Evolutionary conservation across 2,113 vertebrate species (phyloP), one percentile per base, ranked within the genome.

Genomic region (Myotis brandtii): DNA sequence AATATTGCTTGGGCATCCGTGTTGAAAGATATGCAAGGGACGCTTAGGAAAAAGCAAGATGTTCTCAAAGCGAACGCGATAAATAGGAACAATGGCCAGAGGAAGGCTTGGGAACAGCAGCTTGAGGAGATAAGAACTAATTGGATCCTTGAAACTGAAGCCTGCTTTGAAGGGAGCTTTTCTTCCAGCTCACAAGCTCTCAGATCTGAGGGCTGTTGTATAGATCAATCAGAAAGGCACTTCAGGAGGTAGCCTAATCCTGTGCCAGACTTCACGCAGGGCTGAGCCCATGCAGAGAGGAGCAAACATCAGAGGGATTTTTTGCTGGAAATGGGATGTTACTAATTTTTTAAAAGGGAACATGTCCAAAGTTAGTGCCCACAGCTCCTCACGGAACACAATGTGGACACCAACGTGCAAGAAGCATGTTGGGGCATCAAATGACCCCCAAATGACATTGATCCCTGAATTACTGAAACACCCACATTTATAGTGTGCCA

Each of bases 261-360:
- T 9, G 43, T 9, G 46, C 85, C 88, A 84, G 40, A 66, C 64
- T 76, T 43, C 86, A 20, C 32, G 18, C 48, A 12, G 25, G 30
- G 40, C 80, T 75, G 80, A 85, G 46, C 30, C 67, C 87, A 52
- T 9, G 11, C 56, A 56, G 34, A 90, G 52, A 95, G 81, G 73
- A 96, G 30, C 40, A 89, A 80, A 93, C 37, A 84, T 52, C 27
- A 76, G 89, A 89, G 91, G 54, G 59, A 88, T 32, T 72, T 92
- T 62, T 30, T 92, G 10, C 40, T 75, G 64, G 43, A 43, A 91
- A 87, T 6, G 83, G 59, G 93, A 84, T 87, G 9, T 59, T 73
- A 25, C 48, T 34, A 40, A 72, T n/a, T 50, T 67, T 69, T 17
- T 3, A 4, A 94, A 77, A 12, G 17, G 75, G n/a, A 52, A 8